Percentiles rank a stretch among this genome's conserved stretches.
Evolutionary conservation across 2,113 vertebrate species (phyloP).

Genomic region (Sakesphorus luctuosus): DNA sequence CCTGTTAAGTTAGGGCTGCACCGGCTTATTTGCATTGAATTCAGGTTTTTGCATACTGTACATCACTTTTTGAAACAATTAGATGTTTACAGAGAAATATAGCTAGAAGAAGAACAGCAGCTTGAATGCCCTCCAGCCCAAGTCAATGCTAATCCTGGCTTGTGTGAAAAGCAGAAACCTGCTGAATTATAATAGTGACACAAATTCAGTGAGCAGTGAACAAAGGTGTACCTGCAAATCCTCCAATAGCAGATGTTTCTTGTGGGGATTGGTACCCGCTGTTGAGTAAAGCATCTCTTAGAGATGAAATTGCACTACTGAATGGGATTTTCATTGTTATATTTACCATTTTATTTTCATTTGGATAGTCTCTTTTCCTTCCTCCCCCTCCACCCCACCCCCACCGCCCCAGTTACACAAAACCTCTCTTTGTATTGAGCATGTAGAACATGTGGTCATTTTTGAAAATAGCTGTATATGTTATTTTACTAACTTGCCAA

Average conservation of each 20-base stretch:
- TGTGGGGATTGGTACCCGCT: slow-evolving; percentile 41
- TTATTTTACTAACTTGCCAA: slow-evolving; percentile 22
- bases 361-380: background rate
- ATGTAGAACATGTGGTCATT: background rate
- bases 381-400: no score
- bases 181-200: slow-evolving; percentile 68
- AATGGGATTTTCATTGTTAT: slow-evolving; percentile 14
- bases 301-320: slow-evolving; percentile 37
- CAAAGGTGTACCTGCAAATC: slow-evolving; percentile 67
- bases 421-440: background rate
- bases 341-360: background rate
- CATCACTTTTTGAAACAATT: slow-evolving; percentile 80
- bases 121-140: slow-evolving; percentile 76
- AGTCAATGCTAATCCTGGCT: slow-evolving; percentile 73
- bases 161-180: slow-evolving; percentile 72
- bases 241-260: slow-evolving; percentile 55
- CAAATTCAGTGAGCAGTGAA: slow-evolving; percentile 64
- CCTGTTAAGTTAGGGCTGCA: slow-evolving; percentile 77
- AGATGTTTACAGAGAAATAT: slow-evolving; percentile 82
- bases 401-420: background rate
- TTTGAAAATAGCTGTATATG: background rate
- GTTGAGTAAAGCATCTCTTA: slow-evolving; percentile 36
- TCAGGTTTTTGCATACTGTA: slow-evolving; percentile 77
- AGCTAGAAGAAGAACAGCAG: slow-evolving; percentile 75
- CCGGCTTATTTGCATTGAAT: slow-evolving; percentile 79